Percentiles rank a stretch among this genome's conserved stretches.
Evolutionary conservation across 2,113 vertebrate genomes (phyloP).

Genomic region (Rhipidura dahli): DNA sequence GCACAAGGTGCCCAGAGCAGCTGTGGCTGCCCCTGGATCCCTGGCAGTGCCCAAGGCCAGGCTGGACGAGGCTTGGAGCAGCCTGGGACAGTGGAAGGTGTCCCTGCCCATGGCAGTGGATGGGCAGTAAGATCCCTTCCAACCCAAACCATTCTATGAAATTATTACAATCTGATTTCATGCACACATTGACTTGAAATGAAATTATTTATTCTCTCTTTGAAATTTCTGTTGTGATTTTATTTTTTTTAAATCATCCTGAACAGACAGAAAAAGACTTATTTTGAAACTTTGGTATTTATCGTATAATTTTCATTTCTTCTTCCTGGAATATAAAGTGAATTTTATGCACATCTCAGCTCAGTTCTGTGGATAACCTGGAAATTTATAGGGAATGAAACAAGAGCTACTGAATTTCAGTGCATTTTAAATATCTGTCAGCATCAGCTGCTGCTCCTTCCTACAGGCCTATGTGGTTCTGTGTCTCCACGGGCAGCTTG

Average conservation of each 20-base stretch:
- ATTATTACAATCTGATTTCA: not conserved
- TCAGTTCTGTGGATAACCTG: not conserved
- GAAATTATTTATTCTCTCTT: not conserved
- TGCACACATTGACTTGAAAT: not conserved
- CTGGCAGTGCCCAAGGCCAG: not conserved
- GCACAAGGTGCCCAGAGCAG: not conserved
- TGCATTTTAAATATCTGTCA: not conserved
- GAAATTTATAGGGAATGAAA: not conserved
- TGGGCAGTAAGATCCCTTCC: not conserved
- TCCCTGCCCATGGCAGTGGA: not conserved
- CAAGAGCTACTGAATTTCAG: not conserved
- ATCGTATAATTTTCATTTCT: not conserved
- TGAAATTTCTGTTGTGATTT: not conserved
- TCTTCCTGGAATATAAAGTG: not conserved
- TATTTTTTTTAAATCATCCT: not conserved
- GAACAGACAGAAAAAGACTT: not conserved
- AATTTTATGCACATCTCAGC: not conserved
- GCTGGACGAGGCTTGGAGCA: rapidly evolving
- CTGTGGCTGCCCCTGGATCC: not conserved
- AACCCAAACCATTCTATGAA: not conserved
- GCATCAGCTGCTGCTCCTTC: not conserved
- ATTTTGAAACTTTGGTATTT: not conserved
- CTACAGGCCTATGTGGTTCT: not conserved
- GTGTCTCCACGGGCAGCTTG: not conserved
- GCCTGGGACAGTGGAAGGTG: rapidly evolving